Conservation (phyloP, 1,140 invertebrate species). For the Zaprionus taronus region DNA sequence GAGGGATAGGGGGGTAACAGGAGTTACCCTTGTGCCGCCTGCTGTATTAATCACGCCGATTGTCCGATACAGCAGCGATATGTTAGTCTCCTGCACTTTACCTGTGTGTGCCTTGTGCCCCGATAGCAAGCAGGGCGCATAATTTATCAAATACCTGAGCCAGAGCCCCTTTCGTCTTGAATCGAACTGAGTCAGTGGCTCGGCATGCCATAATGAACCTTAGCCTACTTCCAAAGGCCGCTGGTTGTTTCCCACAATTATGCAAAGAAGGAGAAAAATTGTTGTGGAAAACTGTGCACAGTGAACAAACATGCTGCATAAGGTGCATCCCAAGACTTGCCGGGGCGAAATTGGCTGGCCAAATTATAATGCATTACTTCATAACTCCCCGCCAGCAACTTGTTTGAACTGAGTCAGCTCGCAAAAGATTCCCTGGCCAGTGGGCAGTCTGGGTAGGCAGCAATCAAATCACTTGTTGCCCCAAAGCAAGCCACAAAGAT, state of each 20-base stretch:
- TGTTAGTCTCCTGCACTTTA: slow-evolving; percentile 60
- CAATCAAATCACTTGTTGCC: slow-evolving; percentile 80
- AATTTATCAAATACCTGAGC: slow-evolving; percentile 75
- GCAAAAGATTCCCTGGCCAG: slow-evolving; percentile 53
- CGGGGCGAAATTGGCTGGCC: slow-evolving; percentile 64
- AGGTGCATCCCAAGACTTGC: slow-evolving; percentile 75
- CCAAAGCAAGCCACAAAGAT: slow-evolving; percentile 59
- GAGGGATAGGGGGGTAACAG: background rate
- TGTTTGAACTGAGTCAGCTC: slow-evolving; percentile 74
- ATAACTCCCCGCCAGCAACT: slow-evolving; percentile 80
- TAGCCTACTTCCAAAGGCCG: slow-evolving; percentile 78
- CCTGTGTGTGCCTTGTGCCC: slow-evolving; percentile 16
- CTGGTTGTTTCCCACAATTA: slow-evolving; percentile 82
- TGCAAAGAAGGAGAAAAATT: slow-evolving; percentile 70
- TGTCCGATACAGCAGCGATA: slow-evolving; percentile 65
- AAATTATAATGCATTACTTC: slow-evolving; percentile 84
- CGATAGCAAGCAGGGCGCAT: slow-evolving; percentile 65
- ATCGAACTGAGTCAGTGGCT: slow-evolving; percentile 60
- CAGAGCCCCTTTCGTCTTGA: background rate
- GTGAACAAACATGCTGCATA: slow-evolving; percentile 69
- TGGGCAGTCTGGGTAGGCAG: slow-evolving; percentile 36
- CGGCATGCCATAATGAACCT: slow-evolving; percentile 78
- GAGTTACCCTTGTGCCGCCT: background rate
- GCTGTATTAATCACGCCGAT: slow-evolving; percentile 73
- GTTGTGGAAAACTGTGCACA: slow-evolving; percentile 38